Percentiles rank a stretch among this genome's conserved stretches.
Conservation (phyloP, 2,797 vertebrate genomes). For the Rhinella marina region DNA sequence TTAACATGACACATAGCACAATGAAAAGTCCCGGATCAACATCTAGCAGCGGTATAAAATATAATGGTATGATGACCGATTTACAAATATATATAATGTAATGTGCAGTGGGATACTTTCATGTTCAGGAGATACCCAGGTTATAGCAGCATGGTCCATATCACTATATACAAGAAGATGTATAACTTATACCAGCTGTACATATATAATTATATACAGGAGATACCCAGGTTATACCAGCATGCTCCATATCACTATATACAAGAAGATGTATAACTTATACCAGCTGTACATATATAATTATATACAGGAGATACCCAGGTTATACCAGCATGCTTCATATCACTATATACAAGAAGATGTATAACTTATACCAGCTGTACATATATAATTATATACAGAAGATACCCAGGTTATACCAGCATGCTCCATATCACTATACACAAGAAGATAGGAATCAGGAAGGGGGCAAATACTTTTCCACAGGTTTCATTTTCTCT, state of each 20-base stretch:
- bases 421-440: not conserved
- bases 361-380: too few relatives aligned
- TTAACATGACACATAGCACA: conserved; percentile 14
- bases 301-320: not conserved
- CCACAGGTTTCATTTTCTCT: not conserved
- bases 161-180: too few relatives aligned
- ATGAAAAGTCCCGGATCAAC: not conserved
- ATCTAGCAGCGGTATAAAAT: not conserved
- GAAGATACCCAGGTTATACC: not conserved
- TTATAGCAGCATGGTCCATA: too few relatives aligned
- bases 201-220: not conserved
- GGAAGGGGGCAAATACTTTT: not conserved
- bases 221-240: not conserved
- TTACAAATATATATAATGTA: not conserved
- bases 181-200: not conserved
- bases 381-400: not conserved
- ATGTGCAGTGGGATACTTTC: not conserved
- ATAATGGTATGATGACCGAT: too few relatives aligned
- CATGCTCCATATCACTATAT: not conserved
- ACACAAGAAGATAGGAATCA: not conserved
- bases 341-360: not conserved
- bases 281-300: not conserved
- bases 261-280: not conserved
- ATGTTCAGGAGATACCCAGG: not conserved
- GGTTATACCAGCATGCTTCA: not conserved